Evolutionary conservation across 92 coral and sea anemone genomes (phyloP), one percentile per base, ranked within the genome.

Genomic region (Palythoa grandis): DNA sequence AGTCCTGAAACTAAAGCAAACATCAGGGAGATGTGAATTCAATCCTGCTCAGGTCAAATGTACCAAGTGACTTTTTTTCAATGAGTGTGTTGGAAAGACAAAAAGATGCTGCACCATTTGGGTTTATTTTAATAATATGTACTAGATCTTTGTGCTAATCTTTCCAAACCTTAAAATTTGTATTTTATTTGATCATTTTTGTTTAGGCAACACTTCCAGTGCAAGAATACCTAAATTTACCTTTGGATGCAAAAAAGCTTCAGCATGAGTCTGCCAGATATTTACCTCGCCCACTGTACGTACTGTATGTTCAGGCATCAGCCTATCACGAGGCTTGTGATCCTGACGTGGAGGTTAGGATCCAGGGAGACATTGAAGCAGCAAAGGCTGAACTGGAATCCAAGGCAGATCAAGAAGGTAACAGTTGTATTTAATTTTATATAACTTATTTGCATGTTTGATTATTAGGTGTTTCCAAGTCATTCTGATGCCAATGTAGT

Each of bases 261-360:
- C 99, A 97, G 92, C 91, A 97, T 78, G 94, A 97, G 79, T 93
- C 98, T 23, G 99, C 99, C 11, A 92, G 88, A 73, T 97, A 88
- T 74, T 93, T 97, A 24, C 95, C 99, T 10, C 91, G 87, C 50
- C 92, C 99, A 9, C 92, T 97, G 58, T 97, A 97, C 80, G 93
- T 97, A 54, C 70, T 97, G 85, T 95, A 83, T 87, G 95, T 95
- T 48, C 99, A 97, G 70, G 90, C 99, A 57, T 86, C 92, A 65
- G 99, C 99, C 7, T 97, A 95, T 73, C 92, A 82, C 15, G 99
- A 97, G 79, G 98, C 99, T 3, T 97, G 97, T 83, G 99, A 97
- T 84, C 86, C 87, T 54, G 82, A 90, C 47, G 77, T 97, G 85
- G 91, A 88, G 68, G 91, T 97, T 23, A 93, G 89, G 70, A 95